Base-by-base conservation (phyloP, 2,797 vertebrate genomes). In the Protonibea diacanthus region DNA sequence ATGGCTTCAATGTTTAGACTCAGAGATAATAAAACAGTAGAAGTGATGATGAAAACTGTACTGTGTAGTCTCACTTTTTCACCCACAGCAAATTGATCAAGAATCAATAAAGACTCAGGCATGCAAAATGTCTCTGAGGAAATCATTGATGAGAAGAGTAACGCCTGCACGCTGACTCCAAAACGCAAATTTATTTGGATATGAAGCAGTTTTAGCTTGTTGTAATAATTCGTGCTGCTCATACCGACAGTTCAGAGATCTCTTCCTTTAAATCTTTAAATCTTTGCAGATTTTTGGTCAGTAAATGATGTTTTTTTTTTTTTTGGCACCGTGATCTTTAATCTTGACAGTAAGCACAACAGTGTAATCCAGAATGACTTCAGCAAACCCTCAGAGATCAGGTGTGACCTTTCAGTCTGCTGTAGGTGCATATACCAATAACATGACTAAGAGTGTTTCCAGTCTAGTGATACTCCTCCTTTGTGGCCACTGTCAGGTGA, bases 331-430 rank as follows among this genome's bases (percentile, higher is more conserved):
- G 18, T 48, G 20, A 33, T 33, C 33, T 33, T 33, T 38, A 18
- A 13, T 47, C 20, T 18, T 38, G 9, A 47, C 60, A 20, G 14
- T n/a, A 18, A 13, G 9, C 12, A 49, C 20, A 38, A 13, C 14
- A 60, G 18, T 18, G n/a, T 44, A 27, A 38, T 18, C 13, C 20
- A 23, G n/a, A 51, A 48, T n/a, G 74, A 52, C 38, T 40, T 1
- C 0, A 42, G 14, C 18, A 49, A 62, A 49, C 58, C 59, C 25
- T 52, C 56, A 73, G 53, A 80, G 64, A 47, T 64, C 51, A 57
- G 44, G 10, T 45, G 48, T 51, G 59, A 70, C 65, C 59, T 69
- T 57, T 59, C 11, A 2, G 17, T n/a, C 27, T 23, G 51, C 49
- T 59, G 21, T 45, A 12, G 2, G 44, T 23, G 14, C 1, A 9